Evolutionary conservation across 2,888 invertebrate genomes (phyloP).

Genomic region (Callimorpha dominula): DNA sequence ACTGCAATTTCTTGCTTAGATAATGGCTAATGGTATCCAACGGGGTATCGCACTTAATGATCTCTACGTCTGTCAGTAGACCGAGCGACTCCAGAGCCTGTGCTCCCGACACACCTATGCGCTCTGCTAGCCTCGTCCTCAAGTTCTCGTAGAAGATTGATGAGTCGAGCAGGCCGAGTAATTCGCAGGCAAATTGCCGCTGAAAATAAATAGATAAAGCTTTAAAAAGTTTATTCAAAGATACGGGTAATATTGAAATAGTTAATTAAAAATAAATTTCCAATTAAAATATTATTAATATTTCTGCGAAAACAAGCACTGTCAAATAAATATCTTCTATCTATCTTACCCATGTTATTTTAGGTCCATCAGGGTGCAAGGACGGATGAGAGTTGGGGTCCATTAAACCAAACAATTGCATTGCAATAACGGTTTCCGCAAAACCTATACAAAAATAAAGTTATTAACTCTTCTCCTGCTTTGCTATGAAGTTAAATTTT

Average conservation of each 20-base stretch:
- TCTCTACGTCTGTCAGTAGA: conserved; percentile 92
- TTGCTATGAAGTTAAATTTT: too few relatives aligned
- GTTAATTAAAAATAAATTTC: neutral
- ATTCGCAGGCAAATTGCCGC: conserved; percentile 94
- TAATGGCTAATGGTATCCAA: conserved; percentile 97
- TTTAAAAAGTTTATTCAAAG: too few relatives aligned
- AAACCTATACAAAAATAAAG: conserved; percentile 87
- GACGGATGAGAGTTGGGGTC: conserved; percentile 94
- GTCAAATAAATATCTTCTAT: neutral
- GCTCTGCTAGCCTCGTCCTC: conserved; percentile 93
- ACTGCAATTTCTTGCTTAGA: conserved; percentile 92
- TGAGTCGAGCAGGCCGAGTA: conserved; percentile 93
- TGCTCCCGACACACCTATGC: conserved; percentile 90
- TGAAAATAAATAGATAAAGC: conserved; percentile 62
- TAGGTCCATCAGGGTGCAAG: conserved; percentile 98
- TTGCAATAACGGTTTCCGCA: conserved; percentile 94
- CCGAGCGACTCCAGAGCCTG: conserved; percentile 95
- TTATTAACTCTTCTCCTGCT: neutral
- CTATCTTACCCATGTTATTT: conserved; percentile 95
- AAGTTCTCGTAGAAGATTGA: conserved; percentile 98
- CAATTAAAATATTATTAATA: neutral
- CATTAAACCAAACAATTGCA: conserved; percentile 95
- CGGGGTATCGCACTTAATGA: conserved; percentile 94
- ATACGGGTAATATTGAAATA: too few relatives aligned
- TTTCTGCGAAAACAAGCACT: neutral